A percentile compares a stretch with the other conserved stretches of the same genome.
phyloP scores from a whole-genome alignment of 2,113 vertebrate species.

The Tor tambroides region DNA sequence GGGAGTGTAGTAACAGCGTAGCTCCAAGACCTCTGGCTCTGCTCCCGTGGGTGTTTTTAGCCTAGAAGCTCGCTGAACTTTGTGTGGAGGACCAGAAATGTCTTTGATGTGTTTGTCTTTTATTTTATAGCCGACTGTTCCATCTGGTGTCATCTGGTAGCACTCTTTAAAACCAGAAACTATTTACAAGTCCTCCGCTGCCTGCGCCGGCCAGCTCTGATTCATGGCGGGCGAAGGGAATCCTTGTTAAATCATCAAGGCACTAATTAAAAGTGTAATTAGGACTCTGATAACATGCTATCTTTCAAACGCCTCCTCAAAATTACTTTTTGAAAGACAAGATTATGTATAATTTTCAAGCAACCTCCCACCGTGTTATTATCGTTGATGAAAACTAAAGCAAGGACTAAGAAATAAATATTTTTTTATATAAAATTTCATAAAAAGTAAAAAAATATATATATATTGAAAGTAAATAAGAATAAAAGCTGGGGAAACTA shows the following conservation, averaged over 20 bases:
- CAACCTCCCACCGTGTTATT: not conserved
- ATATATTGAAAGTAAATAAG: no score
- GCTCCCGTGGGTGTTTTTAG: slow-evolving; percentile 57
- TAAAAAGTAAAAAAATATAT: not conserved
- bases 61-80: slow-evolving; percentile 59
- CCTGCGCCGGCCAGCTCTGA: slow-evolving; percentile 67
- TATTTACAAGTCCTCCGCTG: slow-evolving; percentile 70
- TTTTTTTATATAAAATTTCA: no score
- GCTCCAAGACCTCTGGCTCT: slow-evolving; percentile 51
- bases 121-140: slow-evolving; percentile 69
- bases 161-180: slow-evolving; percentile 71
- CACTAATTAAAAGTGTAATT: slow-evolving; percentile 72
- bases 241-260: slow-evolving; percentile 75
- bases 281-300: slow-evolving; percentile 52
- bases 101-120: slow-evolving; percentile 73
- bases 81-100: slow-evolving; percentile 62
- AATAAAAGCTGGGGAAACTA: not conserved
- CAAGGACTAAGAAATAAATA: not conserved
- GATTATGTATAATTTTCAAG: not conserved
- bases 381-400: not conserved
- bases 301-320: slow-evolving; percentile 22
- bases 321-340: slow-evolving; percentile 1
- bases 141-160: slow-evolving; percentile 75
- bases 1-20: slow-evolving; percentile 15
- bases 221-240: slow-evolving; percentile 71